A percentile compares a stretch with the other conserved stretches of the same genome.
phyloP scores from a whole-genome alignment of 2,888 invertebrate genomes.

The Noctua pronuba region DNA sequence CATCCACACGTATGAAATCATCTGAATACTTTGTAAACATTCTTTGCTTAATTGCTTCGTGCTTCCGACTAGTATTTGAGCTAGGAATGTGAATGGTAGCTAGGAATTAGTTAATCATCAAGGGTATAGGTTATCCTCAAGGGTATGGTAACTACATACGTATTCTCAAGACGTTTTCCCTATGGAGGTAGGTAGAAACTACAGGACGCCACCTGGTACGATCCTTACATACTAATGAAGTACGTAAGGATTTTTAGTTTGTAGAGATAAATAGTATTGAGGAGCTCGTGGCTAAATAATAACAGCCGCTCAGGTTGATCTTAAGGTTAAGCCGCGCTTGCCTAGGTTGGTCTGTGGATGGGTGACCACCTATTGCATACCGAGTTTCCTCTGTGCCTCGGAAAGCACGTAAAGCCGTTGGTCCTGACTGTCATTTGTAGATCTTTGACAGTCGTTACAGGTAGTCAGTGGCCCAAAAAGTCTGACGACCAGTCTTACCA shows the following conservation, averaged over 20 bases:
- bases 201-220: not conserved
- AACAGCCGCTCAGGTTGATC: too few relatives aligned
- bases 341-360: too few relatives aligned
- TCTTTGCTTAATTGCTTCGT: slow-evolving; percentile 1
- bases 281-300: too few relatives aligned
- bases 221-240: not conserved
- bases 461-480: too few relatives aligned
- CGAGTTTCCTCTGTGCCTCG: too few relatives aligned
- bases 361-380: too few relatives aligned
- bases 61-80: not conserved
- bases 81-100: slow-evolving; percentile 5
- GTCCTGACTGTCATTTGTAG: too few relatives aligned
- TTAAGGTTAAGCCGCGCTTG: too few relatives aligned
- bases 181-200: not conserved
- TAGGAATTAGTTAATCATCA: not conserved
- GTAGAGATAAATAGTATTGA: not conserved
- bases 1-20: slow-evolving; percentile 10
- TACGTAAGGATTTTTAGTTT: not conserved
- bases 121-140: not conserved
- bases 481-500: too few relatives aligned
- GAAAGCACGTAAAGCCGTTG: too few relatives aligned
- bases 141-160: not conserved
- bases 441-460: too few relatives aligned
- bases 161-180: not conserved
- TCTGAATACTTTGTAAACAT: slow-evolving; percentile 7